These are phyloP conservation scores for Rhabdornis inornatus DNA, from an alignment of 2,113 vertebrate species.

Conservation along the genomic window DNA sequence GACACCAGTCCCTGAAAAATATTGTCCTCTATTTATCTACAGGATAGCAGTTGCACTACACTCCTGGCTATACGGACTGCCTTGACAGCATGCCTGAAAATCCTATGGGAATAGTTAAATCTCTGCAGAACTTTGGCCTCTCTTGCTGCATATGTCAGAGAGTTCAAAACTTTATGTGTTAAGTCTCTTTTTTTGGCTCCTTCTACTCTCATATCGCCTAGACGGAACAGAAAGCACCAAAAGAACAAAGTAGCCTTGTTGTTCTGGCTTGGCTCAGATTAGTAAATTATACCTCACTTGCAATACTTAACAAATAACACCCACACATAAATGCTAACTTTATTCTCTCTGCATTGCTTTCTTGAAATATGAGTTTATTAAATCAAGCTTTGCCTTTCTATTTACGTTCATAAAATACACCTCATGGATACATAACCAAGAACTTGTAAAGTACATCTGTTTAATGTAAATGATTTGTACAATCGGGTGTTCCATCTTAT, in stretches of 20 bases:
- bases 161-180: neutral
- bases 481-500: neutral
- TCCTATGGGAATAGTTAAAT: neutral
- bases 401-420: neutral
- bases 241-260: neutral
- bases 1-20: neutral
- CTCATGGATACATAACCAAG: neutral
- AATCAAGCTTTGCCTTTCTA: neutral
- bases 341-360: neutral
- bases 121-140: neutral
- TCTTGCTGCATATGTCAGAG: neutral
- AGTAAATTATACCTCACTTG: neutral
- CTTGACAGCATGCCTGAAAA: neutral
- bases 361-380: neutral
- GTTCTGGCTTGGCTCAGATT: constrained; percentile 2
- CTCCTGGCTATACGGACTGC: neutral
- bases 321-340: neutral
- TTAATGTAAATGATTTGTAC: neutral
- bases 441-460: neutral
- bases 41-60: neutral
- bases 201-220: neutral
- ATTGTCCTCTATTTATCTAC: neutral
- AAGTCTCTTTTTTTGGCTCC: neutral
- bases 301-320: neutral
- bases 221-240: neutral